Percentiles rank a stretch among this genome's conserved stretches.
These are phyloP conservation scores for Torymus aiolomorphi DNA, from an alignment of 2,888 invertebrate species.

Conservation along the genomic window DNA sequence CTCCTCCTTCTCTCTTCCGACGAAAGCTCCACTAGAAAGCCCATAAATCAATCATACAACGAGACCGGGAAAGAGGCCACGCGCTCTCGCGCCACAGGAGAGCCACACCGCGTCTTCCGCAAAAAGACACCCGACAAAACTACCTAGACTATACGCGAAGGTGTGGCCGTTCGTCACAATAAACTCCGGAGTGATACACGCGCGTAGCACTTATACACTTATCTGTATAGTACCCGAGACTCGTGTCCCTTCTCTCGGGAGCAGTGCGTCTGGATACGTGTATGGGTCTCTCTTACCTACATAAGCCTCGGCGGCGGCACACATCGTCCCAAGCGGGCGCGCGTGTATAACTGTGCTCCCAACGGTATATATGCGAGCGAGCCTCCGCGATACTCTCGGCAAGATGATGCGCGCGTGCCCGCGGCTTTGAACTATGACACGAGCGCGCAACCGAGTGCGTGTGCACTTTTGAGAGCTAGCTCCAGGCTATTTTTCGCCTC, in stretches of 20 bases:
- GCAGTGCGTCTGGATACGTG: slow-evolving; percentile 1
- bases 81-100: background rate
- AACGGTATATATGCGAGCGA: slow-evolving; percentile 47
- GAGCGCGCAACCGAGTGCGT: background rate
- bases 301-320: background rate
- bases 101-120: too few relatives aligned
- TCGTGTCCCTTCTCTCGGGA: too few relatives aligned
- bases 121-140: too few relatives aligned
- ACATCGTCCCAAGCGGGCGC: background rate
- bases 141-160: background rate
- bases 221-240: too few relatives aligned
- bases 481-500: too few relatives aligned
- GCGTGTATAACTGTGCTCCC: slow-evolving; percentile 53
- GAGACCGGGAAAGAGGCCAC: background rate
- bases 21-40: too few relatives aligned
- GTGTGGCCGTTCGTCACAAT: slow-evolving; percentile 55
- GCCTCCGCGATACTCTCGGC: background rate
- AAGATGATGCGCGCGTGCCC: slow-evolving; percentile 8
- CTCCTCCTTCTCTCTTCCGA: too few relatives aligned
- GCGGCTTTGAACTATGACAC: slow-evolving; percentile 48
- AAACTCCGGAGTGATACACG: slow-evolving; percentile 52
- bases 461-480: too few relatives aligned
- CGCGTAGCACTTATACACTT: too few relatives aligned
- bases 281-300: background rate
- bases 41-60: too few relatives aligned